Percentiles rank a stretch among this genome's conserved stretches.
These are phyloP conservation scores for Pterostichus niger DNA, from an alignment of 2,888 invertebrate genomes.

Conservation along the genomic window DNA sequence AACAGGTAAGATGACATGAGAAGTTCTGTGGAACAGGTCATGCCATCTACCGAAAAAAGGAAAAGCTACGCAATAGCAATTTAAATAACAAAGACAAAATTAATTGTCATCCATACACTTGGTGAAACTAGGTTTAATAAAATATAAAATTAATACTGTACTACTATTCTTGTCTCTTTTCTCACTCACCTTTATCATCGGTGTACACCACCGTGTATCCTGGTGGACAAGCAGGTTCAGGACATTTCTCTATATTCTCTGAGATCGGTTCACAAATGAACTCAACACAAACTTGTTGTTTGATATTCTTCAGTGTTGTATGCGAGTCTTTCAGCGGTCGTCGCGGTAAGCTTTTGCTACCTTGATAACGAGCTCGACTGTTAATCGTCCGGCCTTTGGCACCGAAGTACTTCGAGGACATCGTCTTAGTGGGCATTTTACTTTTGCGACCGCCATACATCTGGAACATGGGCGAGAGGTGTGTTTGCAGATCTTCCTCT, in stretches of 20 bases:
- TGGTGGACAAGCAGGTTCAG: slow-evolving; percentile 79
- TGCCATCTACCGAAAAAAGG: too few species aligned
- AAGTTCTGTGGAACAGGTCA: too few species aligned
- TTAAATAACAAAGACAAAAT: too few species aligned
- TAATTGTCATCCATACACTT: too few species aligned
- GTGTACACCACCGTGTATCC: slow-evolving; percentile 76
- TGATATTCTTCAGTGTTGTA: slow-evolving; percentile 47
- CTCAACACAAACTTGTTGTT: slow-evolving; percentile 67
- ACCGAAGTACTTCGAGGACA: slow-evolving; percentile 70
- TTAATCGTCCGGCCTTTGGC: slow-evolving; percentile 73
- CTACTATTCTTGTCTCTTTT: too few species aligned
- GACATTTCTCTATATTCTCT: slow-evolving; percentile 70
- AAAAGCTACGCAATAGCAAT: too few species aligned
- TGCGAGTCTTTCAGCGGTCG: slow-evolving; percentile 68
- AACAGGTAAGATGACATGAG: too few species aligned
- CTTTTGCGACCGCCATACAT: slow-evolving; percentile 66
- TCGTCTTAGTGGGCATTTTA: slow-evolving; percentile 70
- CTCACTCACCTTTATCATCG: background rate
- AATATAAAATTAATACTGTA: too few species aligned
- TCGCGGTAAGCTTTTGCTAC: slow-evolving; percentile 28
- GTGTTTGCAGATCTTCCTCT: slow-evolving; percentile 72
- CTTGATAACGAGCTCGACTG: background rate
- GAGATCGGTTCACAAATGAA: slow-evolving; percentile 64
- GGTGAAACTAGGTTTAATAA: too few species aligned
- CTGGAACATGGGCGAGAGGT: slow-evolving; percentile 78